These are phyloP conservation scores for Spongilla lacustris DNA, from an alignment of 37 sponge, comb jelly and placozoan species.

Conservation along the genomic window DNA sequence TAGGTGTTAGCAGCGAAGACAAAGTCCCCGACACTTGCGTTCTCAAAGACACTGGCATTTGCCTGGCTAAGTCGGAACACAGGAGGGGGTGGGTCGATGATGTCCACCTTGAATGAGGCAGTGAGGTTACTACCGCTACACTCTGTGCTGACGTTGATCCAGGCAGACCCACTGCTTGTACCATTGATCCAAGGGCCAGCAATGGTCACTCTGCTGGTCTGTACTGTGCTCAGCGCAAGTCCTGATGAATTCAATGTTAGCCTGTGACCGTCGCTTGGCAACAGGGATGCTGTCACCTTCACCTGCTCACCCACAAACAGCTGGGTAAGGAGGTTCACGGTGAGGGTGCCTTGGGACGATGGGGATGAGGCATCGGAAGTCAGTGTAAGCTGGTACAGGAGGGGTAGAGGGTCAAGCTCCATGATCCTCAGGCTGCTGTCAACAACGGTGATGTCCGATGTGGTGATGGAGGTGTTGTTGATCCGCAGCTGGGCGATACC, in stretches of 20 bases:
- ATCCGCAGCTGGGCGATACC: neutral
- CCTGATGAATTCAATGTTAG: slow-evolving; percentile 38
- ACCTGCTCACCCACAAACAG: slow-evolving; percentile 34
- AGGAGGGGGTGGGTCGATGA: slow-evolving; percentile 14
- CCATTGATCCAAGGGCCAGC: slow-evolving; percentile 3
- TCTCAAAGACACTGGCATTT: neutral
- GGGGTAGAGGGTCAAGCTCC: slow-evolving; percentile 47
- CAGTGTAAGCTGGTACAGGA: slow-evolving; percentile 20
- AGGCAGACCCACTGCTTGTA: neutral
- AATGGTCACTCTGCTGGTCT: slow-evolving; percentile 38
- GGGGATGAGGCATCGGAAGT: slow-evolving; percentile 6
- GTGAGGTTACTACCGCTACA: neutral
- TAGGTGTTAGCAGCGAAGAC: neutral
- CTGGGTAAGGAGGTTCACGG: slow-evolving; percentile 36
- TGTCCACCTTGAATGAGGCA: slow-evolving; percentile 24
- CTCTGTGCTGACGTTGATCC: slow-evolving; percentile 21
- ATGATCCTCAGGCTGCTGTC: neutral
- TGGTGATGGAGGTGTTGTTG: neutral
- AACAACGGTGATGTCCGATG: neutral
- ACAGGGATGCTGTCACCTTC: slow-evolving; percentile 48
- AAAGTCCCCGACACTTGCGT: neutral
- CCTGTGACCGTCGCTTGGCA: slow-evolving; percentile 57
- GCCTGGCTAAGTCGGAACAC: slow-evolving; percentile 23
- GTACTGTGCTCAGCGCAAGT: slow-evolving; percentile 20
- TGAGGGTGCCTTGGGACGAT: neutral